Evolutionary conservation across 2,797 vertebrate genomes (phyloP).

Genomic region (Pelobates cultripes): DNA sequence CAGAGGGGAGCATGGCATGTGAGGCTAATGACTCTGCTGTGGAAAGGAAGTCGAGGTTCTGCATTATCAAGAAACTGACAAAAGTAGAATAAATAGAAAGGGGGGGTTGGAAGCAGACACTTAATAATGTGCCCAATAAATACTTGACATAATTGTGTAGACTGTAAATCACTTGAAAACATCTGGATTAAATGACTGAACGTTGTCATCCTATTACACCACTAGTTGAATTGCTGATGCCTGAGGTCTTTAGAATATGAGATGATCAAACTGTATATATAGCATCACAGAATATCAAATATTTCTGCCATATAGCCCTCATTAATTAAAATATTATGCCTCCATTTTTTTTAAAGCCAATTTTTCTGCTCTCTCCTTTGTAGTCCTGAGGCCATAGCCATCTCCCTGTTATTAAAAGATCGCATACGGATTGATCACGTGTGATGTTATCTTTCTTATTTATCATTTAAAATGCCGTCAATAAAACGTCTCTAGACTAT

Average conservation of each 20-base stretch:
- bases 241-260: slow-evolving; percentile 18
- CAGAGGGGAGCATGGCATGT: slow-evolving; percentile 39
- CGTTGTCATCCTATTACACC: slow-evolving; percentile 41
- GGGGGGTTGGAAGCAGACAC: slow-evolving; percentile 16
- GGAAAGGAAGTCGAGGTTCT: slow-evolving; percentile 12
- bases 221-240: slow-evolving; percentile 41
- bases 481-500: no score
- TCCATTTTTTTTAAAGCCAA: background rate
- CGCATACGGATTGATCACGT: no score
- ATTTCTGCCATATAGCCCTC: background rate
- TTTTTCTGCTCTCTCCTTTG: no score
- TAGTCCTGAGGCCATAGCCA: no score
- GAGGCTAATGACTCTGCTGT: slow-evolving; percentile 8
- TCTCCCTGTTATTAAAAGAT: no score
- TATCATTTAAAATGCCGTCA: no score
- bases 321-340: background rate
- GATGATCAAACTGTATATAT: slow-evolving; percentile 16
- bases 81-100: background rate
- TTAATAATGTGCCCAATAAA: slow-evolving; percentile 30
- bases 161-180: slow-evolving; percentile 24
- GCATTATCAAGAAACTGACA: slow-evolving; percentile 8
- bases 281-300: background rate
- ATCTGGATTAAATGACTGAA: slow-evolving; percentile 36
- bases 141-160: slow-evolving; percentile 23
- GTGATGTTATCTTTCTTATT: no score